Conservation (phyloP, 2,113 vertebrate species). For the Python bivittatus region DNA sequence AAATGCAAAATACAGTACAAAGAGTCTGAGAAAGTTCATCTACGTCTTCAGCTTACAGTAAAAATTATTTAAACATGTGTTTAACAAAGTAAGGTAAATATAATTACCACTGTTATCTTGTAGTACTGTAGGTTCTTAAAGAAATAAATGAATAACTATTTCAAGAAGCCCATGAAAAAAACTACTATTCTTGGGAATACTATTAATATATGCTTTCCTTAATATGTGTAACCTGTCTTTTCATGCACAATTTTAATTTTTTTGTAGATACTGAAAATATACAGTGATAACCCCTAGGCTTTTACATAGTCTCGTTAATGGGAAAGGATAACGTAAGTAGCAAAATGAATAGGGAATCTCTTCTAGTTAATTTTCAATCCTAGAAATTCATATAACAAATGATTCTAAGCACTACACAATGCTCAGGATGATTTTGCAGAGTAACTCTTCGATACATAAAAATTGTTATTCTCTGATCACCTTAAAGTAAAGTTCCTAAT, state of each 20-base stretch:
- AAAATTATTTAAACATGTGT: constrained; percentile 37
- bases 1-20: constrained; percentile 29
- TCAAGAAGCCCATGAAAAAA: background rate
- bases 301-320: background rate
- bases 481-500: background rate
- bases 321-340: background rate
- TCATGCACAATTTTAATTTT: background rate
- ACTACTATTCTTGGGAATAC: background rate
- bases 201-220: background rate
- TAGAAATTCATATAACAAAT: background rate
- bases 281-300: background rate
- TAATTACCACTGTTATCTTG: background rate
- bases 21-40: constrained; percentile 17
- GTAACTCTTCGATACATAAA: background rate
- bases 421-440: background rate
- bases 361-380: background rate
- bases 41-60: background rate
- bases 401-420: background rate
- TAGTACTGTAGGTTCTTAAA: constrained; percentile 4
- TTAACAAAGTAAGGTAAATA: constrained; percentile 11
- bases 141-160: background rate
- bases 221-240: background rate
- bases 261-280: constrained; percentile 15
- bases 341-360: background rate
- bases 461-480: background rate